Percentiles rank a stretch among this genome's conserved stretches.
Evolutionary conservation across 2,113 vertebrate genomes (phyloP).

Genomic region (Rhinolophus sinicus): DNA sequence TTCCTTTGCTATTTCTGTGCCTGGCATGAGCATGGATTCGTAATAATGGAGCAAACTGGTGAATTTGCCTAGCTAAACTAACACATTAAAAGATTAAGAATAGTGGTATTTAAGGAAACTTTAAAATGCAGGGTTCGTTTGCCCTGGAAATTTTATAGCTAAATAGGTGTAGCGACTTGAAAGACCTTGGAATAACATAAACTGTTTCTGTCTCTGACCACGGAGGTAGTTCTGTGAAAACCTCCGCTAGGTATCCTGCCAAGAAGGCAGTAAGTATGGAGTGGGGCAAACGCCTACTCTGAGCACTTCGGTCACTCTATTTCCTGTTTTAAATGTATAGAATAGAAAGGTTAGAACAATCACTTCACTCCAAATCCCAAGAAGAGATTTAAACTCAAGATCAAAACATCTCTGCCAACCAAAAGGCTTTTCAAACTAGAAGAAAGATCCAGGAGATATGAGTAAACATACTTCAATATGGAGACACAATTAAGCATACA

Average conservation of each 20-base stretch:
- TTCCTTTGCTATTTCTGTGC: slow-evolving; percentile 11
- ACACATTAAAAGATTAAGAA: slow-evolving; percentile 12
- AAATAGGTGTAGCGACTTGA: slow-evolving; percentile 25
- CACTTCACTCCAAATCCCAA: slow-evolving; percentile 35
- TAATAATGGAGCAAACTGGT: slow-evolving; percentile 34
- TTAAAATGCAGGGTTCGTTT: slow-evolving; percentile 1
- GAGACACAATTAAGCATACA: not conserved
- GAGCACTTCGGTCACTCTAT: not conserved
- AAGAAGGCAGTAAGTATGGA: not conserved
- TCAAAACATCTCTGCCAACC: slow-evolving; percentile 7
- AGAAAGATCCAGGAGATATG: not conserved
- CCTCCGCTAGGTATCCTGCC: not conserved
- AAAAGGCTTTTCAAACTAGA: slow-evolving; percentile 34
- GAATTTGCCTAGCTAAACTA: slow-evolving; percentile 44
- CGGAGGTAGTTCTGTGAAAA: not conserved
- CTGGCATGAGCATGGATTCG: not conserved
- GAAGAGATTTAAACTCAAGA: slow-evolving; percentile 8
- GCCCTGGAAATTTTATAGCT: not conserved
- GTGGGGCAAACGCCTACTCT: not conserved
- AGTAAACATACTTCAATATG: not conserved
- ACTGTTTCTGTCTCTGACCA: not conserved
- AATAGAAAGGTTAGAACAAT: slow-evolving; percentile 2
- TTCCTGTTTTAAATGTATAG: not conserved
- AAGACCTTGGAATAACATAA: not conserved
- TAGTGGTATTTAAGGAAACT: not conserved